phyloP scores from a whole-genome alignment of 2,888 invertebrate genomes.

The Dugesia japonica region DNA sequence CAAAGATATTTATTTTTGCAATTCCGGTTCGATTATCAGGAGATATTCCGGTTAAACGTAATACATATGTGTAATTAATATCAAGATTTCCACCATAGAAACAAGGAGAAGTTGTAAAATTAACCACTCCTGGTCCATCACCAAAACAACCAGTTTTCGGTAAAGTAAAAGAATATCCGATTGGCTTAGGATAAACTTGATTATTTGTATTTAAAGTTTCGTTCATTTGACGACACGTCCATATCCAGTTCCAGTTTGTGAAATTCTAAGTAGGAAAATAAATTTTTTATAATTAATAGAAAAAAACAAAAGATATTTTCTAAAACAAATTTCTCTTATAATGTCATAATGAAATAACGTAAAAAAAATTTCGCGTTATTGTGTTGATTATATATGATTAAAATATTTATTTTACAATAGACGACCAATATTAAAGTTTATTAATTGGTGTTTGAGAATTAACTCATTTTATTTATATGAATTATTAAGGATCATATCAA shows the following conservation, averaged over 20 bases:
- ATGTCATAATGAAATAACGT: too few relatives aligned
- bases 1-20: not conserved
- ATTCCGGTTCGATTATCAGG: not conserved
- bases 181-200: not conserved
- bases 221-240: not conserved
- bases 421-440: too few relatives aligned
- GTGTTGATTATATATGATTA: too few relatives aligned
- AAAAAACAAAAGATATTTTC: too few relatives aligned
- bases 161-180: not conserved
- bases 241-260: not conserved
- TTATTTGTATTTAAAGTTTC: not conserved
- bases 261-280: not conserved
- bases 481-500: too few relatives aligned
- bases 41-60: not conserved
- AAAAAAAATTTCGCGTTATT: too few relatives aligned
- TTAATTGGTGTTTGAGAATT: too few relatives aligned
- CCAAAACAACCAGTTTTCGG: constrained; percentile 30
- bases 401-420: too few relatives aligned
- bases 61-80: not conserved
- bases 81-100: not conserved
- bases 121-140: constrained; percentile 31
- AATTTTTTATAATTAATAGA: not conserved
- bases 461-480: too few relatives aligned
- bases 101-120: not conserved
- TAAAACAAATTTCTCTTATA: too few relatives aligned